Conservation (phyloP, 2,888 invertebrate genomes). For the Portevinia maculata region DNA sequence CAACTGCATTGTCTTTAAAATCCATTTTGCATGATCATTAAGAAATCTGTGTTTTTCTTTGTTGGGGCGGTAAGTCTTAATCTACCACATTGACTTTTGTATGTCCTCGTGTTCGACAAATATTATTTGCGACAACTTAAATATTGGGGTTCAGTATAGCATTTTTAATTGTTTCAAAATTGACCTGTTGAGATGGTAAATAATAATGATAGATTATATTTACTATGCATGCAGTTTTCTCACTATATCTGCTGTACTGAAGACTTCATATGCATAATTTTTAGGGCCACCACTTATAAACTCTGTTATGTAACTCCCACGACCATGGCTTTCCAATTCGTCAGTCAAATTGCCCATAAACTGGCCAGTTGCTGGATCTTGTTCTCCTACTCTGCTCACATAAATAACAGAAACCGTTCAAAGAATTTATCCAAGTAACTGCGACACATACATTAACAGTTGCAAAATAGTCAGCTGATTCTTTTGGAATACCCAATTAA, state of each 20-base stretch:
- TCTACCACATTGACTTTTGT: background rate
- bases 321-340: conserved; percentile 65
- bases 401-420: conserved; percentile 80
- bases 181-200: background rate
- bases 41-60: background rate
- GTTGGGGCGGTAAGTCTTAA: background rate
- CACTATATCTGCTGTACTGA: conserved; percentile 31
- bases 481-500: background rate
- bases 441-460: background rate
- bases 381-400: conserved; percentile 54
- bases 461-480: background rate
- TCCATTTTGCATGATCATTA: background rate
- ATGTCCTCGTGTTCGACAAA: background rate
- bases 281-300: conserved; percentile 78
- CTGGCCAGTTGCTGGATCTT: conserved; percentile 76
- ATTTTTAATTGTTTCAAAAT: conserved; percentile 5
- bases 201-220: conserved; percentile 69
- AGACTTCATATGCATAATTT: conserved; percentile 75
- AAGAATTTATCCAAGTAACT: conserved; percentile 77
- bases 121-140: background rate
- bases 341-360: conserved; percentile 76
- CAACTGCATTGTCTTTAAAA: background rate
- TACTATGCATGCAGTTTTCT: conserved; percentile 14
- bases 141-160: background rate
- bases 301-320: conserved; percentile 74